Percentiles rank a stretch among this genome's conserved stretches.
Evolutionary conservation across 2,113 vertebrate species (phyloP).

Genomic region (Thalassarche chlororhynchos): DNA sequence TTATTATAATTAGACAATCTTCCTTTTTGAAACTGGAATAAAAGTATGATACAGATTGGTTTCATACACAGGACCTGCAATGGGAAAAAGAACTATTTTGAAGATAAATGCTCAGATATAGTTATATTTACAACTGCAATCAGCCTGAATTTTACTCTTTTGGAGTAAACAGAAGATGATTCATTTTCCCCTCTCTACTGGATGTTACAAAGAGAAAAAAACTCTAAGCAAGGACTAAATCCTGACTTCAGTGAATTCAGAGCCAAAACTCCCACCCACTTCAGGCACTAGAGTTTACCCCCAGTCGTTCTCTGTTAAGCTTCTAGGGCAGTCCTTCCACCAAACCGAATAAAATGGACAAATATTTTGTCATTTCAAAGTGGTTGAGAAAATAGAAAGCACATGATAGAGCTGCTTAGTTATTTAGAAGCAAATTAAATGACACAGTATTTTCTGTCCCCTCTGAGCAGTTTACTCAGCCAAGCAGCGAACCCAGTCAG

Average conservation of each 20-base stretch:
- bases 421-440: background rate
- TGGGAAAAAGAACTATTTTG: background rate
- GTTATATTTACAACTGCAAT: background rate
- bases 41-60: background rate
- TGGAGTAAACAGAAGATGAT: background rate
- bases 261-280: background rate
- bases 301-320: background rate
- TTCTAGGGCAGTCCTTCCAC: background rate
- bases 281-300: background rate
- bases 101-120: background rate
- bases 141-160: background rate
- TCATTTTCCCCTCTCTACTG: background rate
- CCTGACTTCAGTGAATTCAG: background rate
- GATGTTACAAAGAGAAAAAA: background rate
- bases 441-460: background rate
- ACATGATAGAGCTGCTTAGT: background rate
- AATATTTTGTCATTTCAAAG: background rate
- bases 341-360: background rate
- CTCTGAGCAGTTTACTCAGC: background rate
- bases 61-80: background rate
- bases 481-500: background rate
- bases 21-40: background rate
- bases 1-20: background rate
- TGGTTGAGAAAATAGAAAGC: background rate
- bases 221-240: background rate